phyloP scores from a whole-genome alignment of 2,797 vertebrate species.

The Bothrops alternatus region DNA sequence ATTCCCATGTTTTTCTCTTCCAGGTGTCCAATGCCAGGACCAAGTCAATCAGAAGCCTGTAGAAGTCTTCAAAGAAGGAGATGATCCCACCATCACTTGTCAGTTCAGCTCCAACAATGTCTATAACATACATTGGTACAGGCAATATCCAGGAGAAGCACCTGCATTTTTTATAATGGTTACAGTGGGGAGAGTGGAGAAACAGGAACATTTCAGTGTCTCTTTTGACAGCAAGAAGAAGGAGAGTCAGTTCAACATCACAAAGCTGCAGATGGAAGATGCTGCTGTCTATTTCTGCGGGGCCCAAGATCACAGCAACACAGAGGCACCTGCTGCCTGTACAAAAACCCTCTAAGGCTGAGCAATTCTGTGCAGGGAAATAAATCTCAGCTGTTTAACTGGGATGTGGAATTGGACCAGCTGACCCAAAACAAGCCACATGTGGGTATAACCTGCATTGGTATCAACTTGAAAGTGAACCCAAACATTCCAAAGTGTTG shows the following conservation, averaged over 20 bases:
- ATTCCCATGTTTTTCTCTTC: slow-evolving; percentile 20
- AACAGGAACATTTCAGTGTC: not conserved
- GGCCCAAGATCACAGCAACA: slow-evolving; percentile 34
- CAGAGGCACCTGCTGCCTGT: not conserved
- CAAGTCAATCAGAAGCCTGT: slow-evolving; percentile 28
- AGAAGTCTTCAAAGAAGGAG: not conserved
- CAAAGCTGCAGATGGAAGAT: slow-evolving; percentile 2
- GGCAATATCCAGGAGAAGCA: not conserved
- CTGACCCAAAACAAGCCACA: too few relatives aligned
- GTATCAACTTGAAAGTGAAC: too few relatives aligned
- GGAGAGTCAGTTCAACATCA: slow-evolving; percentile 24
- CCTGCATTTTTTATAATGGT: not conserved
- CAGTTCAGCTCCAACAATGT: slow-evolving; percentile 8
- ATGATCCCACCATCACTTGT: not conserved
- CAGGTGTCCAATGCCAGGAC: slow-evolving; percentile 36
- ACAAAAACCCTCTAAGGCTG: not conserved
- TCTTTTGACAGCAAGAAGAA: not conserved
- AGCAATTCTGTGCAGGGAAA: not conserved
- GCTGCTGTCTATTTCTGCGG: slow-evolving; percentile 44
- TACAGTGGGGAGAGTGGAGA: not conserved
- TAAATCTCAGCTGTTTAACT: not conserved
- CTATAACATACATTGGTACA: slow-evolving; percentile 2
- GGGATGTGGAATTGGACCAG: too few relatives aligned
- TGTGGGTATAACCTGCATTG: too few relatives aligned
- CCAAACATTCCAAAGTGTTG: too few relatives aligned